A percentile compares a stretch with the other conserved stretches of the same genome.
Evolutionary conservation across 2,888 invertebrate species (phyloP).

Genomic region (Drosophila lacicola): DNA sequence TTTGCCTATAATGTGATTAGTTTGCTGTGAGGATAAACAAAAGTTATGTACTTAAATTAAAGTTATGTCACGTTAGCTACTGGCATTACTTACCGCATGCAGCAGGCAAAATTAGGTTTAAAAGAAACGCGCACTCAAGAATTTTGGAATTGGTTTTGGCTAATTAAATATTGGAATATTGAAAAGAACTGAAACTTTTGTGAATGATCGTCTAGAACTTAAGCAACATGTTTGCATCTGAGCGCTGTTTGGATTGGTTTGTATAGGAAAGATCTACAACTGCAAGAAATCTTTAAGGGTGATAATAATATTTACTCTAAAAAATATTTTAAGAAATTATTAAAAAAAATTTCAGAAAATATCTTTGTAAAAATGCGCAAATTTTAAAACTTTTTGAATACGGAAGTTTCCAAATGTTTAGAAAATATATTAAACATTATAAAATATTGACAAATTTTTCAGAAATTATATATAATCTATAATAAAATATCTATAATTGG

Average conservation of each 20-base stretch:
- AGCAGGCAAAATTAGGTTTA: slow-evolving; percentile 38
- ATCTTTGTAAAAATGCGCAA: background rate
- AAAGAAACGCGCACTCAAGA: background rate
- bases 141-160: background rate
- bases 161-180: background rate
- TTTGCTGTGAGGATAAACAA: too few relatives aligned
- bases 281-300: too few relatives aligned
- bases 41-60: background rate
- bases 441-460: background rate
- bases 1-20: too few relatives aligned
- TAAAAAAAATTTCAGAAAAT: background rate
- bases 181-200: too few relatives aligned
- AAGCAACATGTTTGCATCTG: too few relatives aligned
- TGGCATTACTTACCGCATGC: slow-evolving; percentile 72
- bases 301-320: too few relatives aligned
- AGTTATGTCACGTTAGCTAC: slow-evolving; percentile 2
- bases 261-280: too few relatives aligned
- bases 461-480: background rate
- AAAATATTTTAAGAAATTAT: background rate
- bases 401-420: too few relatives aligned
- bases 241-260: background rate
- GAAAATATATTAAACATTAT: too few relatives aligned
- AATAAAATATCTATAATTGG: too few relatives aligned
- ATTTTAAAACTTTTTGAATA: too few relatives aligned
- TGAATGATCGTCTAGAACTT: too few relatives aligned